Percentiles rank a stretch among this genome's conserved stretches.
Conservation (phyloP, 2,113 vertebrate species). For the Porphyrio hochstetteri region DNA sequence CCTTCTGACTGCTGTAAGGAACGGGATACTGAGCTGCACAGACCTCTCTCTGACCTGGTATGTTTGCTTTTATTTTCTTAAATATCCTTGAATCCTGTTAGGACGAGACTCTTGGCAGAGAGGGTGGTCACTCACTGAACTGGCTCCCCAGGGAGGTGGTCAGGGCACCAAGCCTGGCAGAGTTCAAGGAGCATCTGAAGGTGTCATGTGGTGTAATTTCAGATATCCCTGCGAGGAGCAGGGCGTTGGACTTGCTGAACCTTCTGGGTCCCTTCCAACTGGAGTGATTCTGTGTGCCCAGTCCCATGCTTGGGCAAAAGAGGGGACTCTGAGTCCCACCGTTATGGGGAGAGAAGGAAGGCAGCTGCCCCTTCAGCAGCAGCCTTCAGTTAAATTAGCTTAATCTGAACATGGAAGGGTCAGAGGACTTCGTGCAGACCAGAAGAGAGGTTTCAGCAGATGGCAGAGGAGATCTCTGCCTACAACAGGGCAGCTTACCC, state of each 20-base stretch:
- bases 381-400: not conserved
- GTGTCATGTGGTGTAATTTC: not conserved
- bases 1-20: not conserved
- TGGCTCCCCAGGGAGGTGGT: not conserved
- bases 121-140: not conserved
- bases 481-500: not conserved
- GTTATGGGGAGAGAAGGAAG: not conserved
- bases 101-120: not conserved
- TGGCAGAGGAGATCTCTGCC: not conserved
- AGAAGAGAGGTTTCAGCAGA: not conserved
- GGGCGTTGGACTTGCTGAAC: not conserved
- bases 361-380: not conserved
- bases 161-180: not conserved
- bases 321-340: rapidly evolving
- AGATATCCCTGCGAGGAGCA: not conserved
- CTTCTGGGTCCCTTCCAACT: not conserved
- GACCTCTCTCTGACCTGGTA: not conserved
- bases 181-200: not conserved
- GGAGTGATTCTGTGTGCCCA: not conserved
- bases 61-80: not conserved
- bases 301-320: not conserved
- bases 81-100: not conserved
- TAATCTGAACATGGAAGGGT: not conserved
- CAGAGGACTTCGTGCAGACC: not conserved
- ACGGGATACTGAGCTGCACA: not conserved